Conservation (phyloP, 2,113 vertebrate genomes). For the Nettapus auritus region DNA sequence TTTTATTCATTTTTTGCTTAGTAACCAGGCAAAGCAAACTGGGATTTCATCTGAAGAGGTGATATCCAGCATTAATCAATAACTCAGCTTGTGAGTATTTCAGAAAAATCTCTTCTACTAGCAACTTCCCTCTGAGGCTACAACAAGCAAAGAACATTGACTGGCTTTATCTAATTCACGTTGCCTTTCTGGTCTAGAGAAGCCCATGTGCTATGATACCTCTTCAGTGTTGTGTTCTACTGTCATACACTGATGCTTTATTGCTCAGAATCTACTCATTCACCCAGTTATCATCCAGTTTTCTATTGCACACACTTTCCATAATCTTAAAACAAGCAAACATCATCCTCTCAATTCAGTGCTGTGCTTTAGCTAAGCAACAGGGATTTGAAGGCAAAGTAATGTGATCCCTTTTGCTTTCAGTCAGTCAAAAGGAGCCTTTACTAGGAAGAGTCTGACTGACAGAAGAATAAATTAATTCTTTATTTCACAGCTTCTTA, state of each 20-base stretch:
- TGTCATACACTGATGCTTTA: background rate
- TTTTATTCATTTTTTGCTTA: background rate
- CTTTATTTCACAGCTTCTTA: background rate
- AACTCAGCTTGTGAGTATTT: background rate
- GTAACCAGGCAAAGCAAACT: background rate
- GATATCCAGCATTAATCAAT: slow-evolving; percentile 31
- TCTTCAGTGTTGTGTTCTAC: background rate
- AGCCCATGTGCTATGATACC: background rate
- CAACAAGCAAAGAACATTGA: background rate
- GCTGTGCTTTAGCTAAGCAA: background rate
- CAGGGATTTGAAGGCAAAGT: background rate
- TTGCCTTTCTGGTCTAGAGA: background rate
- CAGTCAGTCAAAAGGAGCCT: background rate
- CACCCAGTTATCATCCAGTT: background rate
- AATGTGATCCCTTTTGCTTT: background rate
- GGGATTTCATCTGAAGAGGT: background rate
- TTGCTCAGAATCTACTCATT: slow-evolving; percentile 25
- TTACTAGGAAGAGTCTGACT: background rate
- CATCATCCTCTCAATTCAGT: background rate
- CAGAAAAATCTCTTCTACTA: slow-evolving; percentile 23
- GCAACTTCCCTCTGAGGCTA: slow-evolving; percentile 12
- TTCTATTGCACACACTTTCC: background rate
- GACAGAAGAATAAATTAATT: background rate
- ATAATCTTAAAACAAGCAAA: background rate
- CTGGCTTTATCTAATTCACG: background rate